Conservation (phyloP, 2,797 vertebrate species). For the Anguilla megastoma region DNA sequence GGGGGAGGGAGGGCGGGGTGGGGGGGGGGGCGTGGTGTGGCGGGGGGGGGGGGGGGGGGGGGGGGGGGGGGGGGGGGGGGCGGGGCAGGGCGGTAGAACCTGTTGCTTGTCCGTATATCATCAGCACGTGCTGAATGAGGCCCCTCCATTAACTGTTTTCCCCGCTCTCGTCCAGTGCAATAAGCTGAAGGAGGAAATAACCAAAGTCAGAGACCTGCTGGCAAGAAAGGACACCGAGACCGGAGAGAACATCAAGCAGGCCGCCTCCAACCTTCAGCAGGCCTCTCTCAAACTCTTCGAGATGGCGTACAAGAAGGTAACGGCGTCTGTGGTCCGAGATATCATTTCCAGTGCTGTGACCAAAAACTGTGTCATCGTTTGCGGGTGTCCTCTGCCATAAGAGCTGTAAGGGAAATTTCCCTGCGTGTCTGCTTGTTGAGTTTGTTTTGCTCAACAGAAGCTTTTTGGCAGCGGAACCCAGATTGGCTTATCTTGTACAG, state of each 20-base stretch:
- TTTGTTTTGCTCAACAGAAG: neutral
- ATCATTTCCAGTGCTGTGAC: neutral
- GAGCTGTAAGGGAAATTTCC: neutral
- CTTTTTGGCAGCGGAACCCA: neutral
- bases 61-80: neutral
- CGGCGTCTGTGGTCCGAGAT: neutral
- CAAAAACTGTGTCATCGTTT: neutral
- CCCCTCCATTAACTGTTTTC: neutral
- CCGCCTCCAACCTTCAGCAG: constrained; percentile 88
- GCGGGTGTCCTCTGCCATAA: neutral
- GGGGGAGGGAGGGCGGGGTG: no score
- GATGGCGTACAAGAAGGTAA: constrained; percentile 98
- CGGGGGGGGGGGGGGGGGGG: no score
- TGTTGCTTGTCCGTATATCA: neutral
- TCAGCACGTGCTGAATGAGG: no score
- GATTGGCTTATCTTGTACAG: neutral
- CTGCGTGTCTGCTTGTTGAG: neutral
- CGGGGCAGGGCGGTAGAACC: no score
- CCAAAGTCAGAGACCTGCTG: constrained; percentile 87
- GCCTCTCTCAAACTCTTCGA: constrained; percentile 96
- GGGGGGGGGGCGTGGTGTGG: no score
- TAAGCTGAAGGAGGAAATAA: constrained; percentile 92
- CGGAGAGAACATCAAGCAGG: constrained; percentile 93
- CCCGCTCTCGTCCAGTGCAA: constrained; percentile 74
- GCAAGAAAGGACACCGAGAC: constrained; percentile 92